Percentiles rank a stretch among this genome's conserved stretches.
These are phyloP conservation scores for Erinaceus europaeus DNA, from an alignment of 2,113 vertebrate genomes.

Conservation along the genomic window DNA sequence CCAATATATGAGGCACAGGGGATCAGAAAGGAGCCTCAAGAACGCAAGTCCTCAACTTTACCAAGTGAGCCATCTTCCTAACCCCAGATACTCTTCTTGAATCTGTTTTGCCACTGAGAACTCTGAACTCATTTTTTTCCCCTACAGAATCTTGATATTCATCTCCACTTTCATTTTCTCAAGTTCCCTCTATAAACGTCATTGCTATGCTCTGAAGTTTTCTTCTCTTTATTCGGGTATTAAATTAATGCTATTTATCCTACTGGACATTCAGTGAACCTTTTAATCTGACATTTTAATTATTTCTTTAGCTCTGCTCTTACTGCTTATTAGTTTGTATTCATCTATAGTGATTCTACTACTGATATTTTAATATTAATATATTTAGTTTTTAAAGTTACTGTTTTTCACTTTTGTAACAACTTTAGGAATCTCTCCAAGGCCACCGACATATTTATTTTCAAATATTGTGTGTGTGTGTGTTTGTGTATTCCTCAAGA, in stretches of 20 bases:
- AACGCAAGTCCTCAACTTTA: too few relatives aligned
- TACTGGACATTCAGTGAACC: neutral
- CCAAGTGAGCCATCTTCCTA: too few relatives aligned
- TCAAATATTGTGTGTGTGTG: neutral
- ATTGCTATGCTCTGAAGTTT: neutral
- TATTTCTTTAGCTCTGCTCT: neutral
- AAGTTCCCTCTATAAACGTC: neutral
- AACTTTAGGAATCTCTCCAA: neutral
- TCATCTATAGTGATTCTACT: neutral
- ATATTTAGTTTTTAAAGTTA: neutral
- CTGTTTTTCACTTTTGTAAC: neutral
- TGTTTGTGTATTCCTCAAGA: constrained; percentile 51
- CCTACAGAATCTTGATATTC: too few relatives aligned
- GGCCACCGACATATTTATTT: neutral
- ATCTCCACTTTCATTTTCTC: neutral
- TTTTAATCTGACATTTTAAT: neutral
- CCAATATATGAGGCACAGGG: too few relatives aligned
- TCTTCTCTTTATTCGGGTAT: neutral
- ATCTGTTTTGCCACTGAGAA: neutral
- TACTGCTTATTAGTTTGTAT: neutral
- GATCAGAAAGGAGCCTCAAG: too few relatives aligned
- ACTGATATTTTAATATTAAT: neutral
- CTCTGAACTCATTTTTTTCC: neutral
- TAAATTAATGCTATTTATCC: neutral
- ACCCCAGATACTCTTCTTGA: neutral